These are phyloP conservation scores for Rhombomys opimus DNA, from an alignment of 2,113 vertebrate genomes.

Conservation along the genomic window DNA sequence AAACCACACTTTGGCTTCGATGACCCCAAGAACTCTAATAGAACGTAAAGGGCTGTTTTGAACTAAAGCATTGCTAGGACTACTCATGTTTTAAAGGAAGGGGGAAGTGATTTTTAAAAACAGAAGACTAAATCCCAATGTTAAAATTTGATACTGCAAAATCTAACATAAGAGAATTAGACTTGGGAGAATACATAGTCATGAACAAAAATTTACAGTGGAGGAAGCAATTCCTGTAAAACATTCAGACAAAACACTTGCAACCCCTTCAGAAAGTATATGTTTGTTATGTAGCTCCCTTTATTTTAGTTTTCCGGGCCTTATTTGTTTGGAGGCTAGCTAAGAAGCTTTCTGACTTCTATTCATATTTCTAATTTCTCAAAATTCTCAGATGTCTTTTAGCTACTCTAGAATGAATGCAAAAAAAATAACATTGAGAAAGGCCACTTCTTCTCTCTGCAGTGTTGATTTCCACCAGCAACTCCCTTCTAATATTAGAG, in stretches of 20 bases:
- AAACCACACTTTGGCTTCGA: conserved; percentile 68
- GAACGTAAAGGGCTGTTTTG: conserved; percentile 64
- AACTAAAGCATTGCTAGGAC: conserved; percentile 20
- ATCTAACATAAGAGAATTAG: neutral
- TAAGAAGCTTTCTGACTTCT: conserved; percentile 46
- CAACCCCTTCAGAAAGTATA: neutral
- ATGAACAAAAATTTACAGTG: neutral
- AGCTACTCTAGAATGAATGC: conserved; percentile 26
- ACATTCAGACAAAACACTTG: neutral
- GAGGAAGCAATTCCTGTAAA: neutral
- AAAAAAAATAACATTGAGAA: neutral
- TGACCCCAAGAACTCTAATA: conserved; percentile 64
- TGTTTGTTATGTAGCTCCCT: neutral
- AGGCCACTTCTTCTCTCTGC: neutral
- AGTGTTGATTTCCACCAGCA: conserved; percentile 44
- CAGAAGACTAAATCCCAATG: neutral
- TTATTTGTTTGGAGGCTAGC: conserved; percentile 43
- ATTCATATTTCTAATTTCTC: conserved; percentile 16
- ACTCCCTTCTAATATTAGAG: conserved; percentile 3
- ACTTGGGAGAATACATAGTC: neutral
- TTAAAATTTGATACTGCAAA: conserved; percentile 4
- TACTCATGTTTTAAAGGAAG: conserved; percentile 41
- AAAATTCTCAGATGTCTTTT: conserved; percentile 17
- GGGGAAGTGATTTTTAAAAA: conserved; percentile 23
- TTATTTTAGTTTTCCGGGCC: neutral